Base-by-base conservation (phyloP, 1,140 invertebrate species). In the Tetragonula clypearis region DNA sequence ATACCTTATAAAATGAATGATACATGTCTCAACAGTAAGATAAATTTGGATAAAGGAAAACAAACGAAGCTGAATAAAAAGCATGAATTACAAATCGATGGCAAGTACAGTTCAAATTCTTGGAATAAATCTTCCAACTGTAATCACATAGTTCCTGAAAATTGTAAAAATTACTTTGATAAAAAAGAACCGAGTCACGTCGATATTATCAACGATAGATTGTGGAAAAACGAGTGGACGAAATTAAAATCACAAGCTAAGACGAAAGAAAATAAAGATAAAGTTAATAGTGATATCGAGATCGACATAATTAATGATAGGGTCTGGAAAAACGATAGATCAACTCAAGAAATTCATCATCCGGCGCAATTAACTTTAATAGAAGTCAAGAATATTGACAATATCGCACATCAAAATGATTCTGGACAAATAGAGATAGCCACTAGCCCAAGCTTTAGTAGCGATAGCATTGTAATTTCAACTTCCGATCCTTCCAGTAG, bases 401-500 rank as follows among this genome's bases (percentile, higher is more conserved):
- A 91, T 17, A 65, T 79, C 35, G 81, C 53, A 1, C 84, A 88
- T 26, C 91, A 86, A 15, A 87, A 89, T n/a, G 89, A 88, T 65
- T 88, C 81, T 30, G 87, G 77, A 11, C 89, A 90, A 69, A 82
- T 81, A n/a, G 93, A 93, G 23, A 80, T 88, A 1, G 92, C 93
- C 26, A 91, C 90, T 0, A 95, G 94, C 89, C 93, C 94, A 6
- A 94, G 93, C 84, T 94, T 93, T 72, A 94, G 94, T 78, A 93
- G 90, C 78, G 93, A 94, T 77, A 95, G 94, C 73, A 90, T 93
- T 14, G 85, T 94, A 23, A 93, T 95, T 41, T 94, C 94, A 9
- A 94, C 92, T 23, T 94, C 94, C 8, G 94, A 95, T 87, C 94
- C 94, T 2, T 93, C 94, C n/a, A 94, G 94, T 87, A 90, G 93